phyloP scores from a whole-genome alignment of 2,113 vertebrate genomes.

The Chrysemys picta region DNA sequence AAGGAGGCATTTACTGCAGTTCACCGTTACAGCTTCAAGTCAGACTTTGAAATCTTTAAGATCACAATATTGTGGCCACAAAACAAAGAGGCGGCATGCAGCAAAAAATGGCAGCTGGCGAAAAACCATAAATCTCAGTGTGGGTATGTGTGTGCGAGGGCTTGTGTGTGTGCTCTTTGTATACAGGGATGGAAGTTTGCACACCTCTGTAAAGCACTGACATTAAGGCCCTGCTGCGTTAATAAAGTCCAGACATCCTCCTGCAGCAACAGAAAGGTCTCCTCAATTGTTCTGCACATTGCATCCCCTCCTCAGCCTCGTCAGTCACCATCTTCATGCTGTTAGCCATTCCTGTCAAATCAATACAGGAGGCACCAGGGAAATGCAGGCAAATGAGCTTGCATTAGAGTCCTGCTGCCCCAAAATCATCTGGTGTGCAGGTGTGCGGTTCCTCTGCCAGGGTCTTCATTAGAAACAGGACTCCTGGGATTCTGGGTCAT shows the following conservation, averaged over 20 bases:
- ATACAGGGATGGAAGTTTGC: not conserved
- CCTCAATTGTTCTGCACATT: not conserved
- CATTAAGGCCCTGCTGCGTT: not conserved
- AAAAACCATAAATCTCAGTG: not conserved
- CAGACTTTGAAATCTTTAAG: not conserved
- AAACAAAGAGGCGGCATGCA: not conserved
- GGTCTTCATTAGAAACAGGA: slow-evolving; percentile 77
- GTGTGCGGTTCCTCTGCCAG: not conserved
- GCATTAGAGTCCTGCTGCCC: not conserved
- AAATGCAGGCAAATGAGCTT: not conserved
- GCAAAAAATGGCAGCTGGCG: not conserved
- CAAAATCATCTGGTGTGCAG: not conserved
- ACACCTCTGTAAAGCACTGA: not conserved
- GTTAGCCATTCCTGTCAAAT: not conserved
- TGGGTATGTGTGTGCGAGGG: not conserved
- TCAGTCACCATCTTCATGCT: rapidly evolving
- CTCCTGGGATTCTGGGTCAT: slow-evolving; percentile 82
- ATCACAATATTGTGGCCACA: not conserved
- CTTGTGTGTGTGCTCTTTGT: not conserved
- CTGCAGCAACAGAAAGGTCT: slow-evolving; percentile 1
- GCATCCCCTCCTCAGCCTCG: rapidly evolving
- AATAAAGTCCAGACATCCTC: not conserved
- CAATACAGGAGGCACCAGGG: not conserved
- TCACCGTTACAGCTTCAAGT: not conserved
- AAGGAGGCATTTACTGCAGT: not conserved